Evolutionary conservation across 2,113 vertebrate genomes (phyloP).

Genomic region (Oncorhynchus nerka): DNA sequence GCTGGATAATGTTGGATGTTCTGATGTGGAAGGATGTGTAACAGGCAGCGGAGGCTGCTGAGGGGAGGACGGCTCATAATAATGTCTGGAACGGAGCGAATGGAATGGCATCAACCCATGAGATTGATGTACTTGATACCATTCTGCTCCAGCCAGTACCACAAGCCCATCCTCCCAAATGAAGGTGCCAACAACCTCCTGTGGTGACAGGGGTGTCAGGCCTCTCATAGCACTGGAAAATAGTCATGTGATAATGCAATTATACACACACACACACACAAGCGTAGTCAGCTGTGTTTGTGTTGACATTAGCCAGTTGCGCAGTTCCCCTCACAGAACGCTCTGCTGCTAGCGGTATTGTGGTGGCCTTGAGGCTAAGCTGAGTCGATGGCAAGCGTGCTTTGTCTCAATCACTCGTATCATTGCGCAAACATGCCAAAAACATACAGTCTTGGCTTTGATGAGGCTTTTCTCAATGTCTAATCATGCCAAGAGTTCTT

Average conservation of each 20-base stretch:
- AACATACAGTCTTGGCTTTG: conserved; percentile 21
- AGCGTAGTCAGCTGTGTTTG: conserved; percentile 7
- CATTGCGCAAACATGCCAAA: conserved; percentile 31
- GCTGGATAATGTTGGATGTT: background rate
- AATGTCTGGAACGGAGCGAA: too few species aligned
- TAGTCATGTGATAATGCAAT: conserved; percentile 2
- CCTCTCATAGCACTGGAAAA: conserved; percentile 10
- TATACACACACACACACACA: background rate
- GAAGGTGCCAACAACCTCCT: too few species aligned
- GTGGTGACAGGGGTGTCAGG: background rate
- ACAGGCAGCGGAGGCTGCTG: too few species aligned
- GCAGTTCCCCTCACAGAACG: background rate
- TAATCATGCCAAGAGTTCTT: too few species aligned
- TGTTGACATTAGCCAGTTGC: conserved; percentile 12
- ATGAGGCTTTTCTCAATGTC: conserved; percentile 16
- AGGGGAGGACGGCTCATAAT: too few species aligned
- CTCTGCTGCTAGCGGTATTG: too few species aligned
- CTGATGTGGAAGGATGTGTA: too few species aligned
- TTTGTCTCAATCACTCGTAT: conserved; percentile 22
- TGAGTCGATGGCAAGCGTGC: conserved; percentile 29
- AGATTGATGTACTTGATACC: too few species aligned
- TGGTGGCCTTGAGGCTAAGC: background rate
- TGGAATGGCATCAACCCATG: too few species aligned
- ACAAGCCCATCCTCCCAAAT: too few species aligned
- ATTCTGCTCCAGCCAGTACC: too few species aligned